These are phyloP conservation scores for Pituophis catenifer DNA, from an alignment of 2,113 vertebrate species.

Conservation along the genomic window DNA sequence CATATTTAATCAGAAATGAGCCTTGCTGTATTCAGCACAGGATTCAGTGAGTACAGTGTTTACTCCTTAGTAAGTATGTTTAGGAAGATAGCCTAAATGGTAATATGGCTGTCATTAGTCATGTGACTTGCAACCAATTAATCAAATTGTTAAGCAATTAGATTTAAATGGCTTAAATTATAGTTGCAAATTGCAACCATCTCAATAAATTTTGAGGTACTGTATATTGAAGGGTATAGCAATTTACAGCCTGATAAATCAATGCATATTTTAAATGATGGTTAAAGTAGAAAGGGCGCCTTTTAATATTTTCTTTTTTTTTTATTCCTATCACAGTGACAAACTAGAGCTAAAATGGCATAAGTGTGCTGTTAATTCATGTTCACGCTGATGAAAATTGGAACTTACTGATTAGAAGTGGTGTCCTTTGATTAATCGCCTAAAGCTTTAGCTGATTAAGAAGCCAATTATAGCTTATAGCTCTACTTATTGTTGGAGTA, in stretches of 20 bases:
- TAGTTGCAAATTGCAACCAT: background rate
- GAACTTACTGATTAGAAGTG: constrained; percentile 8
- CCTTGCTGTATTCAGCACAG: background rate
- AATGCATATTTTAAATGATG: background rate
- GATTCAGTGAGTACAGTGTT: background rate
- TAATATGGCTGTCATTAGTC: background rate
- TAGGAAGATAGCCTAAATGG: background rate
- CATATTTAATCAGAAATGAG: background rate
- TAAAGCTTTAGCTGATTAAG: constrained; percentile 7
- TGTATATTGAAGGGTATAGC: background rate
- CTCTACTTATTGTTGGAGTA: background rate
- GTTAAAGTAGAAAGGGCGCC: background rate
- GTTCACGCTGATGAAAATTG: background rate
- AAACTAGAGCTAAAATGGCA: background rate
- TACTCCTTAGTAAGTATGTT: background rate
- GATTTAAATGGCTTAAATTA: background rate
- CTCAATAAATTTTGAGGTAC: background rate
- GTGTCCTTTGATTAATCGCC: constrained; percentile 10
- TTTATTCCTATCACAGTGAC: background rate
- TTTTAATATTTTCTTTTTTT: background rate
- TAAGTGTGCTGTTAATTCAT: background rate
- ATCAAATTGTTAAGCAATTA: background rate
- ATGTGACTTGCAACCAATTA: background rate
- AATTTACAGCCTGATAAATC: background rate
- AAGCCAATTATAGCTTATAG: background rate